These are phyloP conservation scores for Streptopelia turtur DNA, from an alignment of 2,797 vertebrate genomes.

Conservation along the genomic window DNA sequence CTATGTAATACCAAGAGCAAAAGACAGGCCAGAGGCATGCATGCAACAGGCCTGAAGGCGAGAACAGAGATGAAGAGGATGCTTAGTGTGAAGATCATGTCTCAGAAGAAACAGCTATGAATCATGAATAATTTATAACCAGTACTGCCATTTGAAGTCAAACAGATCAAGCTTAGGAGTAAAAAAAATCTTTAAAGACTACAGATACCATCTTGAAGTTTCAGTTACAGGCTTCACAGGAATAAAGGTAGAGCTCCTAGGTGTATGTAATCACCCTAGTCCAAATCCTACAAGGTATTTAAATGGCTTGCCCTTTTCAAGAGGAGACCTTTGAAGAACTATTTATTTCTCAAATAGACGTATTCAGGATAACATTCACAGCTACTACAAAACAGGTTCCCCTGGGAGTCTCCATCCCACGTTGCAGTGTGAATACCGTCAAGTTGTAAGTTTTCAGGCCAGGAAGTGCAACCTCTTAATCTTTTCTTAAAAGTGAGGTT, in stretches of 20 bases:
- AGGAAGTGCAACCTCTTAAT: not conserved
- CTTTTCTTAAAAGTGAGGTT: not conserved
- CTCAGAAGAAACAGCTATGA: slow-evolving; percentile 11
- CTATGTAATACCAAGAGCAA: not conserved
- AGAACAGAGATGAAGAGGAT: not conserved
- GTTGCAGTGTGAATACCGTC: not conserved
- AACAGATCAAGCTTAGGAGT: slow-evolving; percentile 5
- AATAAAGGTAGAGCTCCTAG: not conserved
- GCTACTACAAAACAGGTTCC: not conserved
- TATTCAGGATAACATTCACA: not conserved
- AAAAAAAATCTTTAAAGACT: not conserved
- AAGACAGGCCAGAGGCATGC: not conserved
- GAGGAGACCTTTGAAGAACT: slow-evolving; percentile 4
- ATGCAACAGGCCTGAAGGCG: not conserved
- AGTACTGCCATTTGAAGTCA: slow-evolving; percentile 21
- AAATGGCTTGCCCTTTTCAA: not conserved
- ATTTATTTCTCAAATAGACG: slow-evolving; percentile 9
- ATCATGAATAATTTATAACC: slow-evolving; percentile 42
- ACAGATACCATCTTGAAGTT: slow-evolving; percentile 21
- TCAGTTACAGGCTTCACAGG: not conserved
- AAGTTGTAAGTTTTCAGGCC: not conserved
- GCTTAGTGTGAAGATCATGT: slow-evolving; percentile 13
- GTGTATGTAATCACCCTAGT: not conserved
- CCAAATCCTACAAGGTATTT: slow-evolving; percentile 9
- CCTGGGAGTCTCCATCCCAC: not conserved